Evolutionary conservation across 2,797 vertebrate species (phyloP).

Genomic region (Enteromius thamalakanensis): DNA sequence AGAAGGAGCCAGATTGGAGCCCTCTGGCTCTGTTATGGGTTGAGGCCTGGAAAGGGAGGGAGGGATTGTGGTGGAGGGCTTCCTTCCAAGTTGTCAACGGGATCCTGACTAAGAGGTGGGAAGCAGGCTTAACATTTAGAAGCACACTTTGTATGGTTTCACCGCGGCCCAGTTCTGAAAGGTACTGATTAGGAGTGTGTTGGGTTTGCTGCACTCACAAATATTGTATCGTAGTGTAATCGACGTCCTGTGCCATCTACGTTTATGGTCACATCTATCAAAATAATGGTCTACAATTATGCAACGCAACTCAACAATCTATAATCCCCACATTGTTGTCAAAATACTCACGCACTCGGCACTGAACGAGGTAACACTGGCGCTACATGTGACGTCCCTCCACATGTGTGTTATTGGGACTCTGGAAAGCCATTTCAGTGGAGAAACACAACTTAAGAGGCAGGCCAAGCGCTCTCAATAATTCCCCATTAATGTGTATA

Average conservation of each 20-base stretch:
- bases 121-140: slow-evolving; percentile 57
- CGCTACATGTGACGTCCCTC: background rate
- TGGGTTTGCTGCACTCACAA: slow-evolving; percentile 42
- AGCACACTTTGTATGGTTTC: slow-evolving; percentile 50
- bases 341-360: slow-evolving; percentile 1
- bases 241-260: slow-evolving; percentile 48
- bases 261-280: slow-evolving; percentile 43
- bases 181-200: slow-evolving; percentile 56
- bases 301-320: slow-evolving; percentile 2
- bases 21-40: slow-evolving; percentile 59
- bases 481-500: slow-evolving; percentile 68
- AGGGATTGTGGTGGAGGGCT: slow-evolving; percentile 63
- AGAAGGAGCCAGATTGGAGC: slow-evolving; percentile 58
- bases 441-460: slow-evolving; percentile 56
- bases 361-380: background rate
- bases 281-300: slow-evolving; percentile 39
- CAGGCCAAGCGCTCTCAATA: slow-evolving; percentile 62
- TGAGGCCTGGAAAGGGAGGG: slow-evolving; percentile 63
- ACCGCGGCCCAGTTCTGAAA: slow-evolving; percentile 62
- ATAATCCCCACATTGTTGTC: slow-evolving; percentile 15
- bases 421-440: slow-evolving; percentile 47
- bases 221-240: slow-evolving; percentile 41
- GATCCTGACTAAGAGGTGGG: slow-evolving; percentile 68
- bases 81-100: slow-evolving; percentile 68
- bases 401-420: slow-evolving; percentile 20